A percentile compares a stretch with the other conserved stretches of the same genome.
Conservation (phyloP, 1,140 invertebrate genomes). For the Manduca sexta region DNA sequence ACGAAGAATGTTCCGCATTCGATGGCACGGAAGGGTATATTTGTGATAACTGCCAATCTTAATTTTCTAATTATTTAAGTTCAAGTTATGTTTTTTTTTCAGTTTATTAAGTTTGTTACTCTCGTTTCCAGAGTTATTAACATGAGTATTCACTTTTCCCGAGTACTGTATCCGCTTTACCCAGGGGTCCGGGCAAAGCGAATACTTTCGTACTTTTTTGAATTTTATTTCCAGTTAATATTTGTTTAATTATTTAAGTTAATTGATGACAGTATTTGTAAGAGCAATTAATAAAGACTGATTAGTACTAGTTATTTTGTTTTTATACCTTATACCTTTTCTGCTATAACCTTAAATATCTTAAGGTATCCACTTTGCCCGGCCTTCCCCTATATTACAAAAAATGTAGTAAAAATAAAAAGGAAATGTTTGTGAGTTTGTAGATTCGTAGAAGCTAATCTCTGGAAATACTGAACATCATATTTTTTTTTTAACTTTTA, state of each 20-base stretch:
- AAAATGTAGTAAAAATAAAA: no score
- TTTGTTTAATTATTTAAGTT: constrained; percentile 20
- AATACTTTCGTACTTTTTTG: constrained; percentile 28
- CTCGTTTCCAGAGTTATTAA: not conserved
- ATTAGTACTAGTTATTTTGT: constrained; percentile 9
- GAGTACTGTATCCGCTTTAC: constrained; percentile 22
- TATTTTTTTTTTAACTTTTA: no score
- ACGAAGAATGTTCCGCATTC: constrained; percentile 32
- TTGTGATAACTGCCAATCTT: constrained; percentile 1
- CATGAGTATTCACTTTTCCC: not conserved
- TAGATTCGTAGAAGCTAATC: no score
- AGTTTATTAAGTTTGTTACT: not conserved
- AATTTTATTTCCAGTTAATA: constrained; percentile 21
- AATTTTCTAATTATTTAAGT: not conserved
- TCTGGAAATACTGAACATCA: no score
- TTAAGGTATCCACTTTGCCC: not conserved
- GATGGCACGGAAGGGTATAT: not conserved
- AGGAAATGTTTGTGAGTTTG: no score
- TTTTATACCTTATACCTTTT: constrained; percentile 15
- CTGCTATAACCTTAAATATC: constrained; percentile 13
- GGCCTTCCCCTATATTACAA: constrained; percentile 2
- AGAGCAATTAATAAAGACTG: constrained; percentile 8
- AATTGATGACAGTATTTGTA: constrained; percentile 17
- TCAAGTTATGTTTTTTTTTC: not conserved
- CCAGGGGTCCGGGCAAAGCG: constrained; percentile 23